Evolutionary conservation across 2,113 vertebrate genomes (phyloP).

Genomic region (Otis tarda): DNA sequence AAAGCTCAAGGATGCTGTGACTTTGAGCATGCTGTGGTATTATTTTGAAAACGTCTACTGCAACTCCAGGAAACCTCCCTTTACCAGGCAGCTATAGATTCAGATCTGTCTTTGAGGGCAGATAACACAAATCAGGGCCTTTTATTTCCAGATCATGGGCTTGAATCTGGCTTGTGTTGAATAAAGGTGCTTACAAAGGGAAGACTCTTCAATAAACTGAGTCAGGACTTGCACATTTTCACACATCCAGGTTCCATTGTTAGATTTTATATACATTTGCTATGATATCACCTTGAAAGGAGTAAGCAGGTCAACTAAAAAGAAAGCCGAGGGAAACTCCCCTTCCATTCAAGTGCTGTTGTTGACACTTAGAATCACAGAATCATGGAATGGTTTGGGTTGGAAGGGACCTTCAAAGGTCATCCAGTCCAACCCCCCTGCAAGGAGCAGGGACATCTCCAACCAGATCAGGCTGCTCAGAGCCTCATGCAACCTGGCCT

Average conservation of each 20-base stretch:
- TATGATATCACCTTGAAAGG: background rate
- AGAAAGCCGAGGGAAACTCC: background rate
- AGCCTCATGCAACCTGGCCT: no score
- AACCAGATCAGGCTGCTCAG: no score
- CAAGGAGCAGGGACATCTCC: no score
- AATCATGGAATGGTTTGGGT: no score
- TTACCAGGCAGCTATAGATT: background rate
- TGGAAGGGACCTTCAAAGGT: no score
- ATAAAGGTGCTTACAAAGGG: background rate
- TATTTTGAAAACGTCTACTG: background rate
- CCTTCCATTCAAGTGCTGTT: background rate
- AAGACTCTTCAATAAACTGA: background rate
- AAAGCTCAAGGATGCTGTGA: slow-evolving; percentile 54
- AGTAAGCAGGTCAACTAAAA: background rate
- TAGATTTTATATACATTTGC: accelerated
- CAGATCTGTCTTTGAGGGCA: background rate
- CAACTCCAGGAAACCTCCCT: background rate
- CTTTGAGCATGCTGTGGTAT: background rate
- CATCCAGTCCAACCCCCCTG: no score
- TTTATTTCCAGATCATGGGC: background rate
- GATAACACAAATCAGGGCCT: background rate
- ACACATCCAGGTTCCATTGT: background rate
- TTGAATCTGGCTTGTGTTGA: background rate
- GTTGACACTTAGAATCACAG: background rate
- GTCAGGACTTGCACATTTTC: background rate